Evolutionary conservation across 2,888 invertebrate genomes (phyloP), one percentile per base, ranked within the genome.

Genomic region (Thalpophila matura): DNA sequence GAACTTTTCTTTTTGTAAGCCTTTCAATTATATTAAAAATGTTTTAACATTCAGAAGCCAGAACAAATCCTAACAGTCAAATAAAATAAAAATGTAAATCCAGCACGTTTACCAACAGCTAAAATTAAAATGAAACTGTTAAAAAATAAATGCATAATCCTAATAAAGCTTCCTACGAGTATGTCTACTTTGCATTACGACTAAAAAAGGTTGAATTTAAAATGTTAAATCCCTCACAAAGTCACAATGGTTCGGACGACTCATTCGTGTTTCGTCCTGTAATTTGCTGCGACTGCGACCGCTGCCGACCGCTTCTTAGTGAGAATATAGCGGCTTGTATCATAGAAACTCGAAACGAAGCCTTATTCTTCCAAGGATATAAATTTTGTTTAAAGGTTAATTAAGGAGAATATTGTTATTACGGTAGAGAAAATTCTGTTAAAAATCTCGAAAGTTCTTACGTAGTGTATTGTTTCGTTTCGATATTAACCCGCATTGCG

Each of bases 121-220:
- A 47, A 51, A 51, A 46, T 51, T 45, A 43, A 56, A 65, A 65
- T 51, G 60, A 43, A 62, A 61, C 63, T 20, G n/a, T 40, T 51
- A 6, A 37, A 20, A 56, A 70, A 53, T 46, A 58, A 74, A 70
- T 27, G 45, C 51, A 64, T 50, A 62, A 59, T 51, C 18, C 51
- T 58, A 65, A 66, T 56, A 57, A 58, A 66, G 49, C 54, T 42
- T 45, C 35, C 53, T 24, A 31, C 20, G 49, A n/a, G n/a, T n/a
- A n/a, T n/a, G n/a, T n/a, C n/a, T 55, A 45, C 47, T 70, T 73
- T 57, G 63, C 56, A 53, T 63, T 46, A 24, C 20, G 27, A 45
- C 43, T 33, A 35, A 66, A 70, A 73, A 67, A 53, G 14, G 22
- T 60, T 46, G 37, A 54, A 57, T 51, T 35, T 53, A 57, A 69